Base-by-base conservation (phyloP, 2,797 vertebrate genomes). In the Antrozous pallidus region DNA sequence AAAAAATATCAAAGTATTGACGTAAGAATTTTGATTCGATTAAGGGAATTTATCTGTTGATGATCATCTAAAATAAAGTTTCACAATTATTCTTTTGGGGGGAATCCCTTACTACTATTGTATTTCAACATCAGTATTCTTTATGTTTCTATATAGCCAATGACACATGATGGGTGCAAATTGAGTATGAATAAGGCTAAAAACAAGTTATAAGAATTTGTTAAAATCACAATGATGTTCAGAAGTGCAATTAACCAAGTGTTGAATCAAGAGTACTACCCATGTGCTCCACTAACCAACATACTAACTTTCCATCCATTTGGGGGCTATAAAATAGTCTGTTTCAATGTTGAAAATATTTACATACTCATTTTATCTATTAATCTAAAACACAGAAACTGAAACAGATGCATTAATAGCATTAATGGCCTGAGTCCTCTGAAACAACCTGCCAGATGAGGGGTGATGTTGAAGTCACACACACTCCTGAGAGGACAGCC, bases 21-120 rank as follows among this genome's bases (percentile, higher is more conserved):
- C n/a, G 31, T 63, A n/a, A 84, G 73, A 91, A 95, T 70, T 91
- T 40, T 65, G 49, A 90, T 80, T 22, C 47, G 26, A 58, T 88
- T 22, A 92, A 61, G 40, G 28, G 26, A 75, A 90, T 8, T 71
- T 90, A 85, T 73, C 40, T 80, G 12, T 12, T 90, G 14, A 92
- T 84, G 13, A 92, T 5, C 61, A 22, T 7, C 14, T 74, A 11
- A 58, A 56, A 75, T 79, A 90, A 79, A 92, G 75, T 71, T 82
- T 56, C 54, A 49, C 85, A 61, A 38, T 56, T 73, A 42, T 74
- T 86, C 71, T 84, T 90, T 63, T 31, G 47, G 40, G 56, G 33
- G 54, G 20, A 16, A 12, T 77, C 93, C 12, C 45, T 83, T 74
- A 56, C 47, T 58, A 56, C 36, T 12, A 54, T 1, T 90, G 8